A percentile compares a stretch with the other conserved stretches of the same genome.
Conservation (phyloP, 2,888 invertebrate species). For the Folsomia candida region DNA sequence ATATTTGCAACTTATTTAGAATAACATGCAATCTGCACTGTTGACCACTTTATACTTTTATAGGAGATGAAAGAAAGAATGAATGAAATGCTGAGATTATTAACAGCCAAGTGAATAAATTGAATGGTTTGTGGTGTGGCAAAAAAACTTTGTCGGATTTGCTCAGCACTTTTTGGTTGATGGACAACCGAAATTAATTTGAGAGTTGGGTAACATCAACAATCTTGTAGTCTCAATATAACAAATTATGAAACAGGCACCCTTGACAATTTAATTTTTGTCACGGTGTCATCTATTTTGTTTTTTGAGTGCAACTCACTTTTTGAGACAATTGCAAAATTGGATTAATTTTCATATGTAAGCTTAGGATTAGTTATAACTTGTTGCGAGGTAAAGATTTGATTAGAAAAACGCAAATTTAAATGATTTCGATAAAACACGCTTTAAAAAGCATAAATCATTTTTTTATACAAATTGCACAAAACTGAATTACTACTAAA, state of each 20-base stretch:
- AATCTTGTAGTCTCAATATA: not conserved
- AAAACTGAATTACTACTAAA: too few species aligned
- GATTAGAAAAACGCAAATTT: too few species aligned
- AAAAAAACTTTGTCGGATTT: not conserved
- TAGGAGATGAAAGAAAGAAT: not conserved
- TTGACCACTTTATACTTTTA: not conserved
- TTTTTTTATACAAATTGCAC: too few species aligned
- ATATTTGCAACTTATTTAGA: not conserved
- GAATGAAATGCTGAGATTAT: not conserved
- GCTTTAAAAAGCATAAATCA: too few species aligned
- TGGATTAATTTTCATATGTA: too few species aligned
- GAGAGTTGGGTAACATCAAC: not conserved
- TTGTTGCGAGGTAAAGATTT: too few species aligned
- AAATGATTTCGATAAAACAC: too few species aligned
- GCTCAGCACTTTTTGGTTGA: not conserved
- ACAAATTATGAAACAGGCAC: not conserved
- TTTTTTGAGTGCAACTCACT: too few species aligned
- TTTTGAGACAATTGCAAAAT: too few species aligned
- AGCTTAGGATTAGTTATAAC: too few species aligned
- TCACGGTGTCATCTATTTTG: not conserved
- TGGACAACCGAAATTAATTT: not conserved
- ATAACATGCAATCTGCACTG: not conserved
- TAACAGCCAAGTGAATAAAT: not conserved
- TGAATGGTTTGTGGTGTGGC: not conserved
- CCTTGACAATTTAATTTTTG: conserved; percentile 5